Conservation (phyloP, 2,797 vertebrate species). For the Anguilla pacifica region DNA sequence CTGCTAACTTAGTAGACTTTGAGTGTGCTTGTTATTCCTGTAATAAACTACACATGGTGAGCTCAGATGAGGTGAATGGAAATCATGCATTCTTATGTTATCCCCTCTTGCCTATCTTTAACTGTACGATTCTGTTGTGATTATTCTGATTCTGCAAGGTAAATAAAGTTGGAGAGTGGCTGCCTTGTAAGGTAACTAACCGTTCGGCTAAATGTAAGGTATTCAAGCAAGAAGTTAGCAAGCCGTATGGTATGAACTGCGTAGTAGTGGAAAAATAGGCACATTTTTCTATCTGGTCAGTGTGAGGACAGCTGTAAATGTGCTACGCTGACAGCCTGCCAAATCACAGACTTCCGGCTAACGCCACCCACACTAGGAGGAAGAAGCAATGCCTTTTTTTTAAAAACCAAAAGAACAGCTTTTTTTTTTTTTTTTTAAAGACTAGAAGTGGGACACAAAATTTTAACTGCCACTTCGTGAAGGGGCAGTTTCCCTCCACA, state of each 20-base stretch:
- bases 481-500: background rate
- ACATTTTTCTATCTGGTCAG: background rate
- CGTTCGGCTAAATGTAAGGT: background rate
- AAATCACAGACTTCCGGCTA: background rate
- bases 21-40: background rate
- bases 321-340: background rate
- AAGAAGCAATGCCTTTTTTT: background rate
- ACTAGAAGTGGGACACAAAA: background rate
- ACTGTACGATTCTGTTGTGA: background rate
- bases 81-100: background rate
- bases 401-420: background rate
- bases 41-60: background rate
- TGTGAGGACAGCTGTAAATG: background rate
- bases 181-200: background rate
- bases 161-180: background rate
- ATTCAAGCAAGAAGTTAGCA: background rate
- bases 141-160: background rate
- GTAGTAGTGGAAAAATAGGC: background rate
- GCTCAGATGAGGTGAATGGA: background rate
- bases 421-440: background rate
- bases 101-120: background rate
- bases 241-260: background rate
- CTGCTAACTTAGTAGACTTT: too few relatives aligned
- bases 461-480: background rate
- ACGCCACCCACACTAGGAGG: background rate